These are phyloP conservation scores for Suncus etruscus DNA, from an alignment of 2,113 vertebrate species.

Conservation along the genomic window DNA sequence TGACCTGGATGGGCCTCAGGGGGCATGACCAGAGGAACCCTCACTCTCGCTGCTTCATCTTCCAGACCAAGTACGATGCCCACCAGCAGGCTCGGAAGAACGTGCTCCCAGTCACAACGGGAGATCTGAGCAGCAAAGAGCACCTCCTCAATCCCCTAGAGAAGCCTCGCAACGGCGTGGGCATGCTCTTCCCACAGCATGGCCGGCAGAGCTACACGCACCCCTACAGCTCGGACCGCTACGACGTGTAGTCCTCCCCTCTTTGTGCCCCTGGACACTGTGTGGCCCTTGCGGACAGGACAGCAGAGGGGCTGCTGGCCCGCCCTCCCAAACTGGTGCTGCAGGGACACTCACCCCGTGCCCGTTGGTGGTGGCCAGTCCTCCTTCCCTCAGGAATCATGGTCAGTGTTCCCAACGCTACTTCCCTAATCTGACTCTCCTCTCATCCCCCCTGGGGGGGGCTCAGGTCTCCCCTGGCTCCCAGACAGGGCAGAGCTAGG, in stretches of 20 bases:
- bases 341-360: no score
- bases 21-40: no score
- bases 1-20: no score
- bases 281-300: no score
- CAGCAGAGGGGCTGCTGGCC: background rate
- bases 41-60: no score
- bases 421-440: background rate
- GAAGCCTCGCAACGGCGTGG: conserved; percentile 93
- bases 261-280: background rate
- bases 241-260: conserved; percentile 90
- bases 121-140: conserved; percentile 90
- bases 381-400: no score
- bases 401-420: background rate
- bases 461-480: no score
- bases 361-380: no score
- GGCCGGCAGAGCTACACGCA: conserved; percentile 90
- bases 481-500: background rate
- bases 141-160: conserved; percentile 76
- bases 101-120: conserved; percentile 90
- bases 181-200: conserved; percentile 87
- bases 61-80: conserved; percentile 88
- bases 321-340: no score
- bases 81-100: conserved; percentile 94
- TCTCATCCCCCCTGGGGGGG: no score
- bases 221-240: conserved; percentile 89